Base-by-base conservation (phyloP, 2,113 vertebrate species). In the Poicephalus gulielmi region DNA sequence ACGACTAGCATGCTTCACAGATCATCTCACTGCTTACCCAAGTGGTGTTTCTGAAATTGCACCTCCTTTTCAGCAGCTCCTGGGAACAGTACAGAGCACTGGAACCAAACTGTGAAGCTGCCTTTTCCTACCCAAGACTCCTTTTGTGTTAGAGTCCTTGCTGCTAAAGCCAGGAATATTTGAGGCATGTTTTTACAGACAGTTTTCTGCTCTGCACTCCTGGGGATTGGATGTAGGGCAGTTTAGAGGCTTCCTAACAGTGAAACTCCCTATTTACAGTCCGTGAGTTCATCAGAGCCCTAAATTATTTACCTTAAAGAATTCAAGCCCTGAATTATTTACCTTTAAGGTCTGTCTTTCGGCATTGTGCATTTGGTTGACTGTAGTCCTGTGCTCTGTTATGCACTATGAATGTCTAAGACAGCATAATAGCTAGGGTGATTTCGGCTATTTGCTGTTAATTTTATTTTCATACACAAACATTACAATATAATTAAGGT, bases 221-320 rank as follows among this genome's bases (percentile, higher is more conserved):
- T 0, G 66, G 95, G 94, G 77, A 91, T 52, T 88, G 80, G 86
- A 95, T 95, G 77, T 96, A 97, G 96, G 95, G 66, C 94, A 92
- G 43, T 92, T 95, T 57, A 66, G 60, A 95, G 86, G 33, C 60
- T 81, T 94, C 52, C 69, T 84, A n/a, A 47, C 47, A n/a, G 47
- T 71, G 73, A 67, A 95, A 77, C 50, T 96, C 86, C 79, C 50
- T 64, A 16, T 75, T 92, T 93, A 59, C 68, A 93, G 83, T 78
- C 62, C 50, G 43, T 1, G 31, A 95, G 84, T 96, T 96, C 90
- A 60, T 96, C 86, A 96, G 50, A 86, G 90, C 79, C 82, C 83
- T 97, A 70, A 95, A 96, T 97, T 95, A 96, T 97, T 96, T 94
- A 96, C 95, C 85, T 96, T 83, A 68, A 92, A 91, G 88, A 90